Evolutionary conservation across 2,888 invertebrate genomes (phyloP).

Genomic region (Ditylenchus weischeri): DNA sequence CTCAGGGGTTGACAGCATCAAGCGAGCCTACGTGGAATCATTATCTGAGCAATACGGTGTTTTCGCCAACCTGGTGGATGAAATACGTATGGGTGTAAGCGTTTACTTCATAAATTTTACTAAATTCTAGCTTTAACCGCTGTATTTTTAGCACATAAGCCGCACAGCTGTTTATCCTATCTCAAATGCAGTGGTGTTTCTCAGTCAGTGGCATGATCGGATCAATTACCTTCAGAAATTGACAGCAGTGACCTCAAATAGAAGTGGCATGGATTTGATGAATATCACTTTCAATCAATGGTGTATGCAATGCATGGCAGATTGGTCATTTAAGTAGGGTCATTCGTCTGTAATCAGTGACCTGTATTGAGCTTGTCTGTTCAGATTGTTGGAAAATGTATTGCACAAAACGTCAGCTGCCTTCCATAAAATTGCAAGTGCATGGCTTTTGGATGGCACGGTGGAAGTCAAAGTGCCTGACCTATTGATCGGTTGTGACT

Average conservation of each 20-base stretch:
- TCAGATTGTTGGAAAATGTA: not conserved
- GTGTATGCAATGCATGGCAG: not conserved
- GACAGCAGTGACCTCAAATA: not conserved
- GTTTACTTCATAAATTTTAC: not conserved
- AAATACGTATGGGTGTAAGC: conserved; percentile 8
- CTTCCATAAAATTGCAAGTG: not conserved
- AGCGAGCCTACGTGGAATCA: not conserved
- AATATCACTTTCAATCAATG: not conserved
- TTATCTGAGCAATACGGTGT: not conserved
- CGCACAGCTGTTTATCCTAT: not conserved
- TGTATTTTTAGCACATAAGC: not conserved
- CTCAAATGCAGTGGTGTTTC: not conserved
- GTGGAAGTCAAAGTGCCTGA: not conserved
- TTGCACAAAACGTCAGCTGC: not conserved
- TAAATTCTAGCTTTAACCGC: not conserved
- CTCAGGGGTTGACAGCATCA: not conserved
- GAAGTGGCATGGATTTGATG: not conserved
- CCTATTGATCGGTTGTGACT: not conserved
- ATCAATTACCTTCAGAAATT: not conserved
- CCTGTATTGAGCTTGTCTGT: not conserved
- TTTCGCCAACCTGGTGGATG: not conserved
- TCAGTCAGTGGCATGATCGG: not conserved
- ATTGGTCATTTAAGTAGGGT: not conserved
- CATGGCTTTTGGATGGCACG: conserved; percentile 9
- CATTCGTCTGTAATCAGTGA: not conserved